Base-by-base conservation (phyloP, 2,113 vertebrate species). In the Jacana jacana region DNA sequence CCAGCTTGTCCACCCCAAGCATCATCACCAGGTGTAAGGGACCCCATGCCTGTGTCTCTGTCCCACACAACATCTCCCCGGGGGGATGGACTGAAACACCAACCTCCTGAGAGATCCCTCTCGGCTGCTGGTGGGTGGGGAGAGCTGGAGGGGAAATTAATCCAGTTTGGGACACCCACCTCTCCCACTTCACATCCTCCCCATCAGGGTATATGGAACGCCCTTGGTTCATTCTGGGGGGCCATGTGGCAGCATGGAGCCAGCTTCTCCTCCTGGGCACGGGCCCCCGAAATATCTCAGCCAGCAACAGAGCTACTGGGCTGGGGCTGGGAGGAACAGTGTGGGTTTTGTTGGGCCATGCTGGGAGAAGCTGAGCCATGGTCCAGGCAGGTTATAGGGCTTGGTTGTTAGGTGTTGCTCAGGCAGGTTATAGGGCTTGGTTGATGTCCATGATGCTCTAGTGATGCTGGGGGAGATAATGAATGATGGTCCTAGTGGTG, bases 261-360 rank as follows among this genome's bases (percentile, higher is more conserved):
- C 0, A 0, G 39, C 24, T 63, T 54, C n/a, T 57, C 27, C 15
- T n/a, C n/a, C 48, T 39, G 18, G 57, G 12, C 25, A 25, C 0
- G 2, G 33, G 13, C 25, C 68, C 48, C 48, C 51, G 20, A 5
- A 66, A 44, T 22, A 27, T 37, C 68, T 51, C 16, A 13, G 57
- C 18, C 48, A 40, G 65, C 15, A n/a, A 42, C 64, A 40, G 27
- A 2, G 2, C 3, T 17, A 4, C 13, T 2, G 1, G 8, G 9
- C 40, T 1, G 0, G 51, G 49, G 19, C 4, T 2, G 19, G 33
- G 33, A n/a, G n/a, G n/a, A n/a, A n/a, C n/a, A n/a, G n/a, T n/a
- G n/a, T n/a, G n/a, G n/a, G n/a, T n/a, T n/a, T n/a, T n/a, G n/a
- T n/a, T n/a, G n/a, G n/a, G n/a, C n/a, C n/a, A n/a, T n/a, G n/a